Conservation (phyloP, 2,888 invertebrate genomes). For the Oscheius sp. region DNA sequence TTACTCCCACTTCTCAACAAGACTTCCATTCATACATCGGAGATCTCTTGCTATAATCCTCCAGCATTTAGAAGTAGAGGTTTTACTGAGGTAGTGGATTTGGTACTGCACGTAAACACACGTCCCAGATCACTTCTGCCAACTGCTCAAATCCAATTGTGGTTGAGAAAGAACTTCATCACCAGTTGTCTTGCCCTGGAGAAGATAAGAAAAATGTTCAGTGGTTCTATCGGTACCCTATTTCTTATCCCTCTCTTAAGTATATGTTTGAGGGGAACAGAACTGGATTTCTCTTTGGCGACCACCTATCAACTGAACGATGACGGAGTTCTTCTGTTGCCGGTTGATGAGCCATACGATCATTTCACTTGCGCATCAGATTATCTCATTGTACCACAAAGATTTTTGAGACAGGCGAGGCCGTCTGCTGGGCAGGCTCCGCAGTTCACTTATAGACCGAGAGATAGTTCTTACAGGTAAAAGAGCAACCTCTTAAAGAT, state of each 20-base stretch:
- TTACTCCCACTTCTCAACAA: conserved; percentile 25
- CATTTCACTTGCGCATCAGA: conserved; percentile 32
- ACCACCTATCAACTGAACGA: conserved; percentile 29
- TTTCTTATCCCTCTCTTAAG: neutral
- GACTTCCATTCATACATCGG: conserved; percentile 2
- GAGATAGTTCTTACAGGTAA: conserved; percentile 45
- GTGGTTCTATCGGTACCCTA: conserved; percentile 27
- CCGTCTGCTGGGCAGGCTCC: conserved; percentile 34
- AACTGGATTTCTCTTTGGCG: conserved; percentile 31
- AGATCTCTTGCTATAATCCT: conserved; percentile 47
- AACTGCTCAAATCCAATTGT: neutral
- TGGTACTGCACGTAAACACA: neutral
- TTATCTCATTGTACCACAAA: conserved; percentile 23
- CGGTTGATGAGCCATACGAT: conserved; percentile 10
- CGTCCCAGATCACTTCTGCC: neutral
- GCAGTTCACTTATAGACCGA: conserved; percentile 50
- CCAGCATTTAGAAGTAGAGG: conserved; percentile 39
- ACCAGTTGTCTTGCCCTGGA: conserved; percentile 22
- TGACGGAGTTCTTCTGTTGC: conserved; percentile 26
- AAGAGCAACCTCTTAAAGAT: neutral
- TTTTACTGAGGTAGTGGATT: conserved; percentile 37
- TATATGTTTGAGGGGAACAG: conserved; percentile 17
- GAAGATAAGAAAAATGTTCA: conserved; percentile 24
- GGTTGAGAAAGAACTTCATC: conserved; percentile 24
- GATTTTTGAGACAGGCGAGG: conserved; percentile 31